phyloP scores from a whole-genome alignment of 2,888 invertebrate genomes.

The Gibbula magus region DNA sequence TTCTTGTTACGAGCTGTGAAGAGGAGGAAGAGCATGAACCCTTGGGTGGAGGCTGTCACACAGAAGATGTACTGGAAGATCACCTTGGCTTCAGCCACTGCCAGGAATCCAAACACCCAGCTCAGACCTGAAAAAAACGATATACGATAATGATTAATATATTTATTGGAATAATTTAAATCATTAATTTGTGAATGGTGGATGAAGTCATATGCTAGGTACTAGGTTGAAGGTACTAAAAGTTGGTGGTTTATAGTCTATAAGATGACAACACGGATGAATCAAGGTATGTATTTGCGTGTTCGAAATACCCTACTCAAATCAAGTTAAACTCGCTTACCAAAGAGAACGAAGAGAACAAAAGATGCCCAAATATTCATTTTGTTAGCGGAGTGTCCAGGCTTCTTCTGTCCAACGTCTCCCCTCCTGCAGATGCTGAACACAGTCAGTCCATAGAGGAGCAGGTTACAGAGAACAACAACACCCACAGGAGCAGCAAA shows the following conservation, averaged over 20 bases:
- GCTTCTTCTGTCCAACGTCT: conserved; percentile 40
- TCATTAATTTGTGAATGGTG: too few species aligned
- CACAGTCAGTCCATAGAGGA: conserved; percentile 60
- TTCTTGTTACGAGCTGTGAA: conserved; percentile 60
- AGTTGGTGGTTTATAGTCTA: too few species aligned
- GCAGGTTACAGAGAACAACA: conserved; percentile 58
- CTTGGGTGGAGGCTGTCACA: conserved; percentile 66
- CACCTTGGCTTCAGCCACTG: conserved; percentile 62
- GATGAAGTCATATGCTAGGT: too few species aligned
- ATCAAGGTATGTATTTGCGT: too few species aligned
- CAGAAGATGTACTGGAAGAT: conserved; percentile 72
- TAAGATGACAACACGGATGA: too few species aligned
- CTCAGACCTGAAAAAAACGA: conserved; percentile 58
- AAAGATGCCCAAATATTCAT: conserved; percentile 68
- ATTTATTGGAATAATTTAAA: too few species aligned
- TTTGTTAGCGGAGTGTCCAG: conserved; percentile 53
- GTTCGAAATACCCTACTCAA: too few species aligned
- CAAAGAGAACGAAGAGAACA: conserved; percentile 53
- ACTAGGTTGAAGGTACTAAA: too few species aligned
- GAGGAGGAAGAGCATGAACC: conserved; percentile 65
- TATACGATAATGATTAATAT: too few species aligned
- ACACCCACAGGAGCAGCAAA: conserved; percentile 67
- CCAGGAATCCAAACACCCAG: conserved; percentile 72
- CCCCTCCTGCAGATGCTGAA: conserved; percentile 50
- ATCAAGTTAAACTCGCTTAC: not conserved